These are phyloP conservation scores for Chionodraco myersi DNA, from an alignment of 2,113 vertebrate species.

Conservation along the genomic window DNA sequence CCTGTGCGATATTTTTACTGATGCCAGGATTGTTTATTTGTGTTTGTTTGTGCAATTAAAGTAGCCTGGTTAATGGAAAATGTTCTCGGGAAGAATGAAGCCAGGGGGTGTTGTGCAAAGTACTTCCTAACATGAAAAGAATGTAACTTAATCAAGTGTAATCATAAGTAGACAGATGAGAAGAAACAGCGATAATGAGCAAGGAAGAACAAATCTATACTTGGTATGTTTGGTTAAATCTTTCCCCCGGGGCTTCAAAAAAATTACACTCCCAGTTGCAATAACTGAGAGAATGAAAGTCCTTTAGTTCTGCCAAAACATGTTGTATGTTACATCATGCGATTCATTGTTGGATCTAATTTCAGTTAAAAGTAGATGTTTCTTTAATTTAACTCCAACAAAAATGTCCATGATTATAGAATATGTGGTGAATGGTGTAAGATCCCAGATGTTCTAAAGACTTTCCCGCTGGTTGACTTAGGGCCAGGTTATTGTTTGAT, in stretches of 20 bases:
- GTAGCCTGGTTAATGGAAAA: background rate
- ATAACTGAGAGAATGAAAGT: conserved; percentile 3
- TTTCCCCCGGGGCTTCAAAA: background rate
- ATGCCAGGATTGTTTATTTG: background rate
- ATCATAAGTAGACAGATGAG: conserved; percentile 7
- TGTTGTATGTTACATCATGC: background rate
- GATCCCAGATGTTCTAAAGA: background rate
- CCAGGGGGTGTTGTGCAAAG: background rate
- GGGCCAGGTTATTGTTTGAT: background rate
- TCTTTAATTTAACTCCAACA: no score
- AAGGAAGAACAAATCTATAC: background rate
- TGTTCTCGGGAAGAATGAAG: background rate
- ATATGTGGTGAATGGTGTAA: background rate
- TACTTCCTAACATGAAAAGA: conserved; percentile 2
- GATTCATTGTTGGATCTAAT: background rate
- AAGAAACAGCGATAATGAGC: background rate
- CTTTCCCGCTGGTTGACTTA: background rate
- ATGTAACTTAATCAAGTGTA: background rate
- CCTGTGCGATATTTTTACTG: conserved; percentile 1
- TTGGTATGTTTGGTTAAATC: background rate
- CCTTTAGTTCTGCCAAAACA: background rate
- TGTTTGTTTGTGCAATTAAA: conserved; percentile 10
- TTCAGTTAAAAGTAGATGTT: no score
- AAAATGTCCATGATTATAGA: background rate
- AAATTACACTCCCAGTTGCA: background rate